These are phyloP conservation scores for Drosophila kohkoa DNA, from an alignment of 1,140 invertebrate genomes.

Conservation along the genomic window DNA sequence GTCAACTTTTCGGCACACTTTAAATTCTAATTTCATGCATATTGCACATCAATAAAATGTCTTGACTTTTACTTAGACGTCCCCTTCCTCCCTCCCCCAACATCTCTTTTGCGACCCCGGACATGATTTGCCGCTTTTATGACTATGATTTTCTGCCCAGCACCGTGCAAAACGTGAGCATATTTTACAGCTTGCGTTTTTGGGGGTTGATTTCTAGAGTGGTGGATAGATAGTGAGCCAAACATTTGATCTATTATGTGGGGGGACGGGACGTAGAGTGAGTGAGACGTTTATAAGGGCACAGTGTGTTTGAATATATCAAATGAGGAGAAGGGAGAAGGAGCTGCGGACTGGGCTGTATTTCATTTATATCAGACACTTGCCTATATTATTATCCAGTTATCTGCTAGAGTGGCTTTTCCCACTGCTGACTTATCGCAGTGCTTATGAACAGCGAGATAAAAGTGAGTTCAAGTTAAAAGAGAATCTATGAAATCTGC, in stretches of 20 bases:
- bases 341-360: neutral
- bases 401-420: conserved; percentile 27
- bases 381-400: conserved; percentile 20
- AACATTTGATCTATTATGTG: conserved; percentile 62
- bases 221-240: conserved; percentile 22
- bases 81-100: neutral
- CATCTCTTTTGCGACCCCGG: conserved; percentile 19
- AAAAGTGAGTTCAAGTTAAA: neutral
- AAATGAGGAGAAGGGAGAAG: neutral
- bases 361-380: conserved; percentile 20
- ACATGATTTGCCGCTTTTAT: conserved; percentile 73
- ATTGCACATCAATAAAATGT: conserved; percentile 80
- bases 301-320: conserved; percentile 20
- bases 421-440: conserved; percentile 1
- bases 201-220: conserved; percentile 3
- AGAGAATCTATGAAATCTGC: neutral
- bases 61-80: conserved; percentile 48
- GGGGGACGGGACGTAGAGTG: neutral
- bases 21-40: conserved; percentile 82
- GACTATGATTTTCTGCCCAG: conserved; percentile 42
- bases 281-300: neutral
- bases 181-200: conserved; percentile 56
- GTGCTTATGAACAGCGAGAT: neutral
- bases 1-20: conserved; percentile 60
- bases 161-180: conserved; percentile 63